Base-by-base conservation (phyloP, 2,888 invertebrate genomes). In the Tiliacea citrago region DNA sequence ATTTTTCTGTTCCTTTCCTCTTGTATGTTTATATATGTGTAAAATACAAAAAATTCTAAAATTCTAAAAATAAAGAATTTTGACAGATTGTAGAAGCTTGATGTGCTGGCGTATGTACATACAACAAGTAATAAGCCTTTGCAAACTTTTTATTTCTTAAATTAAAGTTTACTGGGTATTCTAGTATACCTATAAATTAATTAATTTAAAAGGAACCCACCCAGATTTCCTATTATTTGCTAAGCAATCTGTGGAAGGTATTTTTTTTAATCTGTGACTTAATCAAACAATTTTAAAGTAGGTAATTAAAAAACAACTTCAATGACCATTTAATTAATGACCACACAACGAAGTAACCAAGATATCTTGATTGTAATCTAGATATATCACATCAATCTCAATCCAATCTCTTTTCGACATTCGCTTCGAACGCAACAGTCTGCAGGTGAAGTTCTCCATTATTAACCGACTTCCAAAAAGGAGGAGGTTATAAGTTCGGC, bases 311-410 rank as follows among this genome's bases (percentile, higher is more conserved):
- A 65, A 67, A 18, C 24, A 35, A 53, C 24, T 47, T 61, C 18
- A 53, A n/a, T 39, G 47, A 49, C 24, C 61, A 47, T 24, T 60
- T 60, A 60, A 53, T 29, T 29, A 29, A 29, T 29, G 35, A 47
- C 8, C 47, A 21, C 49, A 61, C 3, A 63, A 35, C 39, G 24
- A 16, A 65, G 49, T 55, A 66, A 24, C 55, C 1, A 62, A 68
- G n/a, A 55, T 62, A 35, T 35, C 18, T 45, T 72, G 72, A 72
- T 78, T 24, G 2, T 57, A n/a, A 67, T 72, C 61, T 62, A 45
- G 13, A 55, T 66, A 57, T 66, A 62, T 62, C 42, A 49, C 29
- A 35, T 57, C 49, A 49, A 62, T 51, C 29, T 61, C 13, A n/a
- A 60, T 66, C 16, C 35, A 45, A 77, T 60, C 29, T 77, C 47